Conservation (phyloP, 2,113 vertebrate genomes). For the Parus major region DNA sequence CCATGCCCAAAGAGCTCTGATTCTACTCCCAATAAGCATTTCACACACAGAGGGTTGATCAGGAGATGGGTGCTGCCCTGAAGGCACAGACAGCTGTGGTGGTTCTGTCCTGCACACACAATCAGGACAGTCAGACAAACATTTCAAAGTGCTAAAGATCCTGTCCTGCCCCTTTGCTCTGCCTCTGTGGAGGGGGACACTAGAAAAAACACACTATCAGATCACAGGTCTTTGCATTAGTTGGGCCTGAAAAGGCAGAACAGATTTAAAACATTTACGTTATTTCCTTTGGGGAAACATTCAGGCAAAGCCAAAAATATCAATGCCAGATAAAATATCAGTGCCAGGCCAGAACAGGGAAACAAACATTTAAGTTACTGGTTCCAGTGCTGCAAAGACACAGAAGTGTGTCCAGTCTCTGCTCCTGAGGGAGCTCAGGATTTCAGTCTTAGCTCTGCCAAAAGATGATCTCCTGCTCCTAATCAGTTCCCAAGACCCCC, state of each 20-base stretch:
- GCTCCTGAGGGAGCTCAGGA: background rate
- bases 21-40: background rate
- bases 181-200: background rate
- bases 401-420: background rate
- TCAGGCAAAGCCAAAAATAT: background rate
- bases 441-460: background rate
- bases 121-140: background rate
- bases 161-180: background rate
- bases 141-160: background rate
- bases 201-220: background rate
- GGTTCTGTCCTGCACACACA: background rate
- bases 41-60: background rate
- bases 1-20: background rate
- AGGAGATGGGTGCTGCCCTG: background rate
- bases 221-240: background rate
- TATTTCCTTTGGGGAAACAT: background rate
- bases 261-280: background rate
- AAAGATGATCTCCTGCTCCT: background rate
- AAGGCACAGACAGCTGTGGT: background rate
- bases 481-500: background rate
- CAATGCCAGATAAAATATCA: background rate
- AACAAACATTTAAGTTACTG: background rate
- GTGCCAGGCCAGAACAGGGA: background rate
- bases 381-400: background rate
- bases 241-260: background rate